Evolutionary conservation across 2,797 vertebrate species (phyloP), one percentile per base, ranked within the genome.

Genomic region (Anguilla pacifica): DNA sequence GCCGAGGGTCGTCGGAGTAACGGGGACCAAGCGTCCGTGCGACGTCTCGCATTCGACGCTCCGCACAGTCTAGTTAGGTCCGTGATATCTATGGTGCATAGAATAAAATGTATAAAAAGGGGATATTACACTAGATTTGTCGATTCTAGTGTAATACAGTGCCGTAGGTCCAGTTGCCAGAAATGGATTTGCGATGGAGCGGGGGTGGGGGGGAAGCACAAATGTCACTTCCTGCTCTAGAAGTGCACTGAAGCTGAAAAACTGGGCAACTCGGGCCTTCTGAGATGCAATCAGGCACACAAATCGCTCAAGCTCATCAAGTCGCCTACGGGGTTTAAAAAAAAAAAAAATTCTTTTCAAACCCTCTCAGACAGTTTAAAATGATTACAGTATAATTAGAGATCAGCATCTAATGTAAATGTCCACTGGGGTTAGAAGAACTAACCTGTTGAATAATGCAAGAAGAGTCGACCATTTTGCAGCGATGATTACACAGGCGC

Each of bases 171-270:
- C 83, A 0, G 83, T 64, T 55, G 28, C 35, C 31, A 85, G 83
- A 92, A 74, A 87, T 9, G 59, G 61, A 83, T n/a, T 55, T 15
- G 82, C 49, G 82, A 4, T 9, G 4, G 4, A 51, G 93, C 88
- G 86, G 10, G 53, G 53, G 10, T 9, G 82, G 86, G 89, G 89
- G 92, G 91, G 90, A 92, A 88, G 6, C 9, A 64, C n/a, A 88
- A 92, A 94, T 86, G 85, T 79, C 88, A 55, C 90, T 90, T 70
- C 64, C 77, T 89, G 82, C 86, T 87, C 86, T 46, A 88, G 90
- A 93, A 88, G 92, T n/a, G 88, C 89, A 89, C 6, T 22, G 72
- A 89, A 91, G 92, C 91, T 88, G 89, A 93, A 92, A 87, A 83
- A 90, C 91, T 86, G 59, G 87, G 89, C 86, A 88, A 91, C 88